Conservation (phyloP, 53 echinoderm and acorn worm species). For the Antedon mediterranea region DNA sequence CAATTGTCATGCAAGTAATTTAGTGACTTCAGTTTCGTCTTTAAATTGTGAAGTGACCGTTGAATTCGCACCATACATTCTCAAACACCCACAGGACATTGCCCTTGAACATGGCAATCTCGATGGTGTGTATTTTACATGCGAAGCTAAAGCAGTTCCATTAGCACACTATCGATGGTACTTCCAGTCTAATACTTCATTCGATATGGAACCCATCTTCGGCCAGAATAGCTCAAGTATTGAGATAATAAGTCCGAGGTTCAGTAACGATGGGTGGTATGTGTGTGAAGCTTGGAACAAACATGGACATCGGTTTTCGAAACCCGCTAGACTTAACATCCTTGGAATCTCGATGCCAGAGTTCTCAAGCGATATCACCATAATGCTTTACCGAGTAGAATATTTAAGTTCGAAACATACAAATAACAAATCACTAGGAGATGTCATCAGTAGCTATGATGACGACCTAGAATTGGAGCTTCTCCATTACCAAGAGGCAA, state of each 20-base stretch:
- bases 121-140: not conserved
- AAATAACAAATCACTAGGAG: not conserved
- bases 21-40: not conserved
- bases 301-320: not conserved
- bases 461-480: not conserved
- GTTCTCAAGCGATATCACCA: not conserved
- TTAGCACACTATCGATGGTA: not conserved
- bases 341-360: not conserved
- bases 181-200: not conserved
- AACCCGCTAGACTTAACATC: not conserved
- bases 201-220: not conserved
- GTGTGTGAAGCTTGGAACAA: not conserved
- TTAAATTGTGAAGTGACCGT: not conserved
- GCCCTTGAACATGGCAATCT: not conserved
- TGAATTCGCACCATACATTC: not conserved
- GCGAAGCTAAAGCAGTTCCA: not conserved
- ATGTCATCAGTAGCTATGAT: not conserved
- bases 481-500: not conserved
- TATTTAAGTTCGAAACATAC: not conserved
- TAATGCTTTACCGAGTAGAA: not conserved
- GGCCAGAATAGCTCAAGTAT: not conserved
- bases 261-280: not conserved
- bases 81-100: not conserved
- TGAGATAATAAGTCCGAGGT: not conserved
- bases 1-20: not conserved